These are phyloP conservation scores for Saimiri boliviensis DNA, from an alignment of 2,113 vertebrate genomes.

Conservation along the genomic window DNA sequence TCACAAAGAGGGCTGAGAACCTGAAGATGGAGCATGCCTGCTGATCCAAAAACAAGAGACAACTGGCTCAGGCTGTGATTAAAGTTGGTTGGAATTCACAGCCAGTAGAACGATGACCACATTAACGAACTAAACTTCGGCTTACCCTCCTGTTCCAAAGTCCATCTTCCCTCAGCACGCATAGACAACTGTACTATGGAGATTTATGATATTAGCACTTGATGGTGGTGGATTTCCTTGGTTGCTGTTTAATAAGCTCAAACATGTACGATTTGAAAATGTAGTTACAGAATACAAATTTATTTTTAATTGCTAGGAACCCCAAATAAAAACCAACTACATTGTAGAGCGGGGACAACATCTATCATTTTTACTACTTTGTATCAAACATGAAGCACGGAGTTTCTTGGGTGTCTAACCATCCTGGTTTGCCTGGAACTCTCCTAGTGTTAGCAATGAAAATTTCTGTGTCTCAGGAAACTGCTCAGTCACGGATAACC, in stretches of 20 bases:
- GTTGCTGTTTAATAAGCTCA: slow-evolving; percentile 11
- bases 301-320: neutral
- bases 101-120: slow-evolving; percentile 55
- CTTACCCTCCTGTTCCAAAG: slow-evolving; percentile 49
- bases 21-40: slow-evolving; percentile 34
- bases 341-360: neutral
- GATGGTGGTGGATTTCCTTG: slow-evolving; percentile 16
- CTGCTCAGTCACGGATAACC: neutral
- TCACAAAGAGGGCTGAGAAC: slow-evolving; percentile 53
- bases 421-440: neutral
- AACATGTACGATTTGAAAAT: slow-evolving; percentile 32
- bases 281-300: neutral
- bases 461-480: neutral
- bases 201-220: slow-evolving; percentile 61
- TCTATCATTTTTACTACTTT: neutral
- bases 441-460: slow-evolving; percentile 3
- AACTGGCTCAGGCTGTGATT: slow-evolving; percentile 51
- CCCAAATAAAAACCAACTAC: neutral
- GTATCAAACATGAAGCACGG: neutral
- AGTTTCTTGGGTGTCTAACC: neutral
- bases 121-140: slow-evolving; percentile 66
- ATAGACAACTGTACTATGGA: slow-evolving; percentile 36
- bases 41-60: slow-evolving; percentile 69
- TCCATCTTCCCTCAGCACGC: slow-evolving; percentile 27
- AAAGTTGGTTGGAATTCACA: slow-evolving; percentile 63